Conservation (phyloP, 1,140 invertebrate genomes). For the Hetaerina americana region DNA sequence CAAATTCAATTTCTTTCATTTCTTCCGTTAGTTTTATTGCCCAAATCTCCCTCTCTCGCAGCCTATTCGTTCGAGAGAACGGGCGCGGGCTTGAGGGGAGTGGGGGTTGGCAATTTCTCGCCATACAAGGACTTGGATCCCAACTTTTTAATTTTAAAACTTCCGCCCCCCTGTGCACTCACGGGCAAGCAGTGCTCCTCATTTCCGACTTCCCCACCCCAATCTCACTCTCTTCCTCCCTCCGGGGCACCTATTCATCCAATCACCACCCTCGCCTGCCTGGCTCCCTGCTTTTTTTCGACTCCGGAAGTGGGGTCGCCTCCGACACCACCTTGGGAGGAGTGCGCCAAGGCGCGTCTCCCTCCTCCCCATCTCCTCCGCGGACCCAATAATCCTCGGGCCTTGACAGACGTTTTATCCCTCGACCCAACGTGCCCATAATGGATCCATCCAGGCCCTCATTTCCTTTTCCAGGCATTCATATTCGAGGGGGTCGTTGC, state of each 20-base stretch:
- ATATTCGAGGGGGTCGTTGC: background rate
- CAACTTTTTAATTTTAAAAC: background rate
- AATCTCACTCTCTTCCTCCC: background rate
- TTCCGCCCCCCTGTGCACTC: too few species aligned
- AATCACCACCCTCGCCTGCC: background rate
- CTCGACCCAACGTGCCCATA: background rate
- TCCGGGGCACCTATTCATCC: too few species aligned
- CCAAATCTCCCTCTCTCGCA: background rate
- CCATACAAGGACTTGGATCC: background rate
- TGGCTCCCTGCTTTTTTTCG: background rate
- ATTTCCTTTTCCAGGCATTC: background rate
- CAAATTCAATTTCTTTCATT: background rate
- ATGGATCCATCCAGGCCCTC: background rate
- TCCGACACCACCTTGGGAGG: too few species aligned
- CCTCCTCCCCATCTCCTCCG: too few species aligned
- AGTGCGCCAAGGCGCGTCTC: too few species aligned
- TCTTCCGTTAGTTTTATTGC: background rate
- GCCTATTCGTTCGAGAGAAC: too few species aligned
- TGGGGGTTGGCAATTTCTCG: background rate
- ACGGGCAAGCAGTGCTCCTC: too few species aligned
- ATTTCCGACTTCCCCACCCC: too few species aligned
- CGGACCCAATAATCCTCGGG: background rate
- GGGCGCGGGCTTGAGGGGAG: background rate
- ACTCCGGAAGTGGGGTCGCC: too few species aligned
- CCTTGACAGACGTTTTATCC: background rate